Percentiles rank a stretch among this genome's conserved stretches.
Evolutionary conservation across 2,113 vertebrate species (phyloP).

Genomic region (Antigone vipio): DNA sequence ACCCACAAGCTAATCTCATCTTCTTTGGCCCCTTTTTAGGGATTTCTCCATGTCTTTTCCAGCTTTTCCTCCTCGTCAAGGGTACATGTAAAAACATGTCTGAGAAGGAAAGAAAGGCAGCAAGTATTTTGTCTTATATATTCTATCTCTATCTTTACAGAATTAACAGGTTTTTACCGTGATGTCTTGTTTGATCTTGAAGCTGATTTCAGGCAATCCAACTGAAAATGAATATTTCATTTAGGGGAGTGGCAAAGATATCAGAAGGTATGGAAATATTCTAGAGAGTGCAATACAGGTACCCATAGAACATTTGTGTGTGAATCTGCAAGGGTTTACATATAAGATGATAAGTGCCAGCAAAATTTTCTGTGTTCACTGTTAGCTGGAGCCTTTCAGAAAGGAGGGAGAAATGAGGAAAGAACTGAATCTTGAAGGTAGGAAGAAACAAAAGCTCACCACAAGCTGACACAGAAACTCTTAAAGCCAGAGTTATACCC

Average conservation of each 20-base stretch:
- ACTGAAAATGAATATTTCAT: neutral
- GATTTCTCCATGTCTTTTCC: neutral
- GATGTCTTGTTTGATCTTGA: neutral
- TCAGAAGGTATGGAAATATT: neutral
- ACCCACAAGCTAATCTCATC: neutral
- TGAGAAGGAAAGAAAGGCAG: neutral
- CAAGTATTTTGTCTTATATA: neutral
- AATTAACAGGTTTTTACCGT: neutral
- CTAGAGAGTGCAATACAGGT: neutral
- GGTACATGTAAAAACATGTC: fast-evolving
- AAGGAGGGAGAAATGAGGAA: neutral
- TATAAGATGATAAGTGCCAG: neutral
- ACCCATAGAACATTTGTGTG: neutral
- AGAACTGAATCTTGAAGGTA: neutral
- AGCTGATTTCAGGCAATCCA: neutral
- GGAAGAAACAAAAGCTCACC: neutral
- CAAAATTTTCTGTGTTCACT: neutral
- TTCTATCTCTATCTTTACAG: neutral
- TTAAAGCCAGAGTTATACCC: neutral
- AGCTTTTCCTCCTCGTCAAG: neutral
- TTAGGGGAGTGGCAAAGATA: neutral
- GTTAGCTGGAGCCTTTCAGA: neutral
- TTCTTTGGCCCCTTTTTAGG: neutral
- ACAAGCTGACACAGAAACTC: neutral
- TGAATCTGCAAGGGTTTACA: neutral